Conservation (phyloP, 2,888 invertebrate genomes). For the Magallana nippona region DNA sequence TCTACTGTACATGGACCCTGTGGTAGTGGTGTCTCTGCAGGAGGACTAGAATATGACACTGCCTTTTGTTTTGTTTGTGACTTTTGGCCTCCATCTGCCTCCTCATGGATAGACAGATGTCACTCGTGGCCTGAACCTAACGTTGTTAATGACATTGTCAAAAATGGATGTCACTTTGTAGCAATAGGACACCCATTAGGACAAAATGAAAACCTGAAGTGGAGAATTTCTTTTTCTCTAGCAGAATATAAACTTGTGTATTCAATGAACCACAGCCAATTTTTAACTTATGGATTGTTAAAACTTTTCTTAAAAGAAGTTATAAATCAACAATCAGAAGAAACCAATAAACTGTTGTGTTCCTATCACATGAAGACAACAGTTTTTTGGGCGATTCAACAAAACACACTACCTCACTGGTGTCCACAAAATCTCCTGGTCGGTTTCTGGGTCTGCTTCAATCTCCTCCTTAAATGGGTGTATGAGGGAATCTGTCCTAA, state of each 20-base stretch:
- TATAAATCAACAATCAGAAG: not conserved
- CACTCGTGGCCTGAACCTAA: slow-evolving; percentile 34
- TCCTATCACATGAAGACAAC: slow-evolving; percentile 52
- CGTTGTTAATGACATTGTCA: slow-evolving; percentile 35
- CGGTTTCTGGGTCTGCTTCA: slow-evolving; percentile 47
- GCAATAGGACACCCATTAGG: slow-evolving; percentile 43
- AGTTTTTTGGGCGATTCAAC: slow-evolving; percentile 48
- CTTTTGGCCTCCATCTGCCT: slow-evolving; percentile 19
- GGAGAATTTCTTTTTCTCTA: slow-evolving; percentile 50
- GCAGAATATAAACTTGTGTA: slow-evolving; percentile 45
- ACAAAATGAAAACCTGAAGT: slow-evolving; percentile 29
- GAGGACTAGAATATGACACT: slow-evolving; percentile 10
- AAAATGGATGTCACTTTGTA: slow-evolving; percentile 43
- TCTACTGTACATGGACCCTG: slow-evolving; percentile 33
- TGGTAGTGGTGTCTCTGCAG: not conserved
- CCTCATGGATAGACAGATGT: slow-evolving; percentile 33
- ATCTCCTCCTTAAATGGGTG: slow-evolving; percentile 39
- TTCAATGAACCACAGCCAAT: slow-evolving; percentile 48
- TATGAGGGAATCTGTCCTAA: slow-evolving; percentile 41
- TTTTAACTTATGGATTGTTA: slow-evolving; percentile 43
- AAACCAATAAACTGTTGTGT: slow-evolving; percentile 44
- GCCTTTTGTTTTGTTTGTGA: slow-evolving; percentile 14
- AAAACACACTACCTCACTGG: slow-evolving; percentile 41
- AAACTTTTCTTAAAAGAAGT: slow-evolving; percentile 48
- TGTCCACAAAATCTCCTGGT: slow-evolving; percentile 36